Percentiles rank a stretch among this genome's conserved stretches.
Evolutionary conservation across 53 echinoderm and acorn worm species (phyloP).

Genomic region (Echinometra lucunter): DNA sequence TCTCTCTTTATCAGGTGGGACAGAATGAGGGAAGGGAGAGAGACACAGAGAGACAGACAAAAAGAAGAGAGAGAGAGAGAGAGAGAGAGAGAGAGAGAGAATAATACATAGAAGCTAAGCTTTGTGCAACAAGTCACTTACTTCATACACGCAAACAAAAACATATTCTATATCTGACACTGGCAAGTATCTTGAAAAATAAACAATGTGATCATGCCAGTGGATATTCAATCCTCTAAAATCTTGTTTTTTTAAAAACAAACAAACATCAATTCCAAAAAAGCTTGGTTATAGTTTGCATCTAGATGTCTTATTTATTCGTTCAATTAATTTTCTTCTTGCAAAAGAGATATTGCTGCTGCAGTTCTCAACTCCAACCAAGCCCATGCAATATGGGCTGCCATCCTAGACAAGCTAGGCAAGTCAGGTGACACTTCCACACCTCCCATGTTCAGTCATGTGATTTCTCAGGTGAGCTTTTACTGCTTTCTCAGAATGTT

Average conservation of each 20-base stretch:
- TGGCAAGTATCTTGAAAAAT: constrained; percentile 36
- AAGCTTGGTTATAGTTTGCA: background rate
- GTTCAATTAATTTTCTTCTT: background rate
- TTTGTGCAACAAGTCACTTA: background rate
- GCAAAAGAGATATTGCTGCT: constrained; percentile 54
- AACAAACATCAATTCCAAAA: background rate
- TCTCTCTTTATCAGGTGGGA: no score
- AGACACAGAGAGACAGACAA: background rate
- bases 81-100: background rate
- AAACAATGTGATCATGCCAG: background rate
- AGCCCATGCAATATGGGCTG: constrained; percentile 13
- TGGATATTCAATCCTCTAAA: background rate
- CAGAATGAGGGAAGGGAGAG: background rate
- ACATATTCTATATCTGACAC: constrained; percentile 8
- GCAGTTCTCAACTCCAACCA: background rate
- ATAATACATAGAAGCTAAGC: background rate
- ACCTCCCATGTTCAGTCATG: constrained; percentile 30
- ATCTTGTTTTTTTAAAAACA: background rate
- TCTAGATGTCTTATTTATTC: background rate
- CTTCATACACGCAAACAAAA: background rate
- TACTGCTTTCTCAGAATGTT: constrained; percentile 86
- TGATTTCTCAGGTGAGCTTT: constrained; percentile 50
- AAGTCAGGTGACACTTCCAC: constrained; percentile 45
- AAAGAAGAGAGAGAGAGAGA: background rate
- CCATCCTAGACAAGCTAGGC: background rate